Conservation (phyloP, 2,888 invertebrate genomes). For the Dinocampus coccinellae region DNA sequence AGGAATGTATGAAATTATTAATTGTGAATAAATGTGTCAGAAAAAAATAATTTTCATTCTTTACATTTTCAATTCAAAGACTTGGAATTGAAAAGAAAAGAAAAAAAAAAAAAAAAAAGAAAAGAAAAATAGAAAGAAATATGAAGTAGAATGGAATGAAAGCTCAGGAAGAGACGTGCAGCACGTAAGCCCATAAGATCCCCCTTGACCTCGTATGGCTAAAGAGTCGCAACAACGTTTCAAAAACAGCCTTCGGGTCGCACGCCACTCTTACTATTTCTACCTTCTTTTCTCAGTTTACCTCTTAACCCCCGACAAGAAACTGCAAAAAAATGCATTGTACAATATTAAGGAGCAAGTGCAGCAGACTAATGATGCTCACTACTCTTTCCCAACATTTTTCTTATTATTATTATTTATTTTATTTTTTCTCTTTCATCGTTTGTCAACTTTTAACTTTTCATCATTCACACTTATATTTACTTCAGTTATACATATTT, state of each 20-base stretch:
- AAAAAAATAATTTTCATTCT: not conserved
- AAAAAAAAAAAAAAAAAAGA: no score
- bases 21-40: not conserved
- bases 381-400: constrained; percentile 15
- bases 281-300: constrained; percentile 3
- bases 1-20: not conserved
- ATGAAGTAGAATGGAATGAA: constrained; percentile 8
- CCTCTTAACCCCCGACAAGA: not conserved
- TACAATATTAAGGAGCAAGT: constrained; percentile 36
- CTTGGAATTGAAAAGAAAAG: constrained; percentile 17
- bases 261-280: constrained; percentile 29
- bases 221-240: constrained; percentile 39
- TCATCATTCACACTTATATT: not conserved
- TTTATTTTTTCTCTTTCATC: not conserved
- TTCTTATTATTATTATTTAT: not conserved
- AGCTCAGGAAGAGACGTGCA: constrained; percentile 11
- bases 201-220: constrained; percentile 44
- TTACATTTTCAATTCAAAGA: not conserved
- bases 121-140: no score
- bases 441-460: not conserved
- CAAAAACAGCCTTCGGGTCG: constrained; percentile 41
- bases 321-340: constrained; percentile 45
- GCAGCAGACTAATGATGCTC: constrained; percentile 43
- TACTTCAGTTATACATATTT: not conserved
- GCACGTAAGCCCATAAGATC: constrained; percentile 45